Evolutionary conservation across 1,140 invertebrate genomes (phyloP), one percentile per base, ranked within the genome.

Genomic region (Lanistes nyassanus): DNA sequence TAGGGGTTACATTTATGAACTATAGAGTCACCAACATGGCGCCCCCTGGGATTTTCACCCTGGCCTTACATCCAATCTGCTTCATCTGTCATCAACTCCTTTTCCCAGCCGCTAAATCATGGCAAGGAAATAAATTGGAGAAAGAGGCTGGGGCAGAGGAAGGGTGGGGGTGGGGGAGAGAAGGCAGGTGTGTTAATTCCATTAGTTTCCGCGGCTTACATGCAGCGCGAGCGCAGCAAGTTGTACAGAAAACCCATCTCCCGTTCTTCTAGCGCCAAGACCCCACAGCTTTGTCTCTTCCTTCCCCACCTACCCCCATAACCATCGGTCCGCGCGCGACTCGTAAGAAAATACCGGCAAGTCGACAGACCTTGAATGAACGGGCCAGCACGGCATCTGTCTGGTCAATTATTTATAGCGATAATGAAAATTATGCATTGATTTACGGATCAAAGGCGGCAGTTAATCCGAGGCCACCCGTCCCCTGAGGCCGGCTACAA

Each of bases 361-460:
- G 42, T 47, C 42, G 42, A 47, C 42, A 47, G 42, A 47, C 42
- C 42, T 47, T 47, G 42, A 47, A 47, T 47, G 42, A 47, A 6
- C 42, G 42, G 42, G 42, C 42, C 42, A 47, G 42, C 42, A 47
- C 42, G 42, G 42, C 42, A 47, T 47, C 42, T 42, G 65, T 67
- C 36, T 55, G 60, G 47, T 79, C n/a, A 79, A 79, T 79, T 62
- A 79, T 79, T 79, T 67, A 79, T 76, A 39, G 55, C 77, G 72
- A 72, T 79, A 34, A 79, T 42, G n/a, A 68, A 73, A 71, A 79
- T 76, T 76, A 74, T 53, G 36, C 55, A 66, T 66, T 79, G 74
- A 79, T 76, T 79, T 68, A 73, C 74, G 72, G 74, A 72, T 73
- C 77, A 79, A 79, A 79, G 68, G 37, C 56, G 29, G 51, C 37